Base-by-base conservation (phyloP, 2,113 vertebrate species). In the Brachyhypopomus occidentalis region DNA sequence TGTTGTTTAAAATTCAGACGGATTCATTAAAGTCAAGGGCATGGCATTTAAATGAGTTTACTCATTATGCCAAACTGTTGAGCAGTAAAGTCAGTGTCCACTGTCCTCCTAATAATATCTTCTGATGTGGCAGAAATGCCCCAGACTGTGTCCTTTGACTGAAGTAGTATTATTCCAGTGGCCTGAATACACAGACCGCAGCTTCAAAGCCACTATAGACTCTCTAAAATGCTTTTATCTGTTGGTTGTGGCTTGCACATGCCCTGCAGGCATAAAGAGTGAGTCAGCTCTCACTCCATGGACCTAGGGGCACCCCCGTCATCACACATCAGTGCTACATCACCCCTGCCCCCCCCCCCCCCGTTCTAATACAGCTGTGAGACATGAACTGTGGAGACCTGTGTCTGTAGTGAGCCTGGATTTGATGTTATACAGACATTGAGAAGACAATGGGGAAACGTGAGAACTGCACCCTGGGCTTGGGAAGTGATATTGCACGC, bases 21-120 rank as follows among this genome's bases (percentile, higher is more conserved):
- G 52, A 8, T 7, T 78, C 9, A 75, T 78, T 83, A 69, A 74
- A 74, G 58, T 30, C 60, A 78, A 69, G 52, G 60, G 60, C 27
- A 52, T 23, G 56, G 19, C 6, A 36, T 27, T n/a, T 27, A 38
- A 62, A 22, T 8, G 19, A 77, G 62, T 67, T 67, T 22, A 52
- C 12, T 70, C 22, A n/a, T 14, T 41, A 22, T 70, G 6, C 20
- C 66, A 8, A 14, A 12, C 19, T 41, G 30, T 22, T 41, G 4
- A n/a, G 41, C 38, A 41, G 36, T 3, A 70, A 41, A 70, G 66
- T 41, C 12, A 14, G 12, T 2, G 2, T 20, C 66, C 38, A n/a
- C 41, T 70, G 8, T 70, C 3, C 20, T n/a, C 36, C n/a, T 69
- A 2, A 70, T 6, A 70, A 22, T 41, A 70, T 41, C 20, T 41